Conservation (phyloP, 1,140 invertebrate genomes). For the Cotesia vestalis region DNA sequence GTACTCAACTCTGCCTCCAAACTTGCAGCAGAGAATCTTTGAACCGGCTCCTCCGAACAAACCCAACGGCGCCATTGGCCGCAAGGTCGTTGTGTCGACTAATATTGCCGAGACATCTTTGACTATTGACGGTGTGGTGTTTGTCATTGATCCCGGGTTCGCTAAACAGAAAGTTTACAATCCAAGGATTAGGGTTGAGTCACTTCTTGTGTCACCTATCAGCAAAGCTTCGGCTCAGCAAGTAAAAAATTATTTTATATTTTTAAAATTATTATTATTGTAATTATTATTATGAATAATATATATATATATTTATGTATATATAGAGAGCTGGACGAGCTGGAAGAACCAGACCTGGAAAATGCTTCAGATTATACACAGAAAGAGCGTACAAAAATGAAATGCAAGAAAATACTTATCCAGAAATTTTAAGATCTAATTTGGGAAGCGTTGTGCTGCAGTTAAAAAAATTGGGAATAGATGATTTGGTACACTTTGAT, state of each 20-base stretch:
- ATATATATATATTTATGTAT: too few relatives aligned
- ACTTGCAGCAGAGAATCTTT: constrained; percentile 97
- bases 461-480: constrained; percentile 98
- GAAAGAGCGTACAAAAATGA: constrained; percentile 99
- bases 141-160: constrained; percentile 99
- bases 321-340: constrained; percentile 87
- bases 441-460: constrained; percentile 97
- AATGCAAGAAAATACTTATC: constrained; percentile 99
- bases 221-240: constrained; percentile 99
- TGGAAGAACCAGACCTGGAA: constrained; percentile 95
- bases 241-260: too few relatives aligned
- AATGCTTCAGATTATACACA: constrained; percentile 98
- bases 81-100: constrained; percentile 97
- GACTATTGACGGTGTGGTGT: constrained; percentile 99
- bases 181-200: constrained; percentile 96
- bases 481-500: constrained; percentile 99
- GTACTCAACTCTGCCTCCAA: constrained; percentile 97
- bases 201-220: constrained; percentile 96
- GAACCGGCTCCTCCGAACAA: constrained; percentile 93
- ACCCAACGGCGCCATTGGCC: constrained; percentile 92
- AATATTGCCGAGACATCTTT: constrained; percentile 99
- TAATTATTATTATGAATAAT: too few relatives aligned
- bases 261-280: too few relatives aligned
- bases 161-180: constrained; percentile 99
- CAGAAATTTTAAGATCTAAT: constrained; percentile 97